Evolutionary conservation across 2,888 invertebrate species (phyloP), one percentile per base, ranked within the genome.

Genomic region (Stenodema calcarata): DNA sequence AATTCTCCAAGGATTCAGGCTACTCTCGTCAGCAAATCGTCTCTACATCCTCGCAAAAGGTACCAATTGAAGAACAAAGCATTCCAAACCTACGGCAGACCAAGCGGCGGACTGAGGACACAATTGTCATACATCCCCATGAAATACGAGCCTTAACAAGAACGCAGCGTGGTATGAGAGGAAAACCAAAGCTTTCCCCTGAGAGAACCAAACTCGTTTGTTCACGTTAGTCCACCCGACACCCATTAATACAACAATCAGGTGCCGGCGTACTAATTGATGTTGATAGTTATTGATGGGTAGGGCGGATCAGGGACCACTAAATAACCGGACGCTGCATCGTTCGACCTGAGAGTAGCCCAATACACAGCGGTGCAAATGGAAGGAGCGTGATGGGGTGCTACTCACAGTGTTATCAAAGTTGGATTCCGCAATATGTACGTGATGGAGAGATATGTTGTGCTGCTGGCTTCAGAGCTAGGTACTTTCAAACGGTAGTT

Each of bases 281-380:
- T 82, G 82, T 82, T 82, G 82, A 82, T 82, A 82, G 82, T 82
- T 82, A 82, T 82, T 82, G 82, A 82, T 82, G 82, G 70, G 62
- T 35, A 70, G 82, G 82, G 82, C 23, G 82, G 82, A 82, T 69
- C 69, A 35, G 82, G 70, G 82, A 82, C 82, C 82, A 35, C 69
- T 82, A 82, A 82, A 82, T 82, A 82, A 82, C 80, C 62, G 23
- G 62, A 18, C 62, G 62, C 18, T 62, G 62, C 62, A 62, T 62
- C 62, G 62, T 27, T 12, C 62, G 62, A 62, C 62, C 62, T 23
- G 27, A 23, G 62, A 23, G 62, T 18, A 23, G 23, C 62, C 62
- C 23, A 62, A 23, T 62, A 23, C 23, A 62, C 62, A 23, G 62
- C 62, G 62, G 18, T 23, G 3, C 18, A 62, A 62, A 62, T 62